phyloP scores from a whole-genome alignment of 2,113 vertebrate species.

The Stercorarius parasiticus region DNA sequence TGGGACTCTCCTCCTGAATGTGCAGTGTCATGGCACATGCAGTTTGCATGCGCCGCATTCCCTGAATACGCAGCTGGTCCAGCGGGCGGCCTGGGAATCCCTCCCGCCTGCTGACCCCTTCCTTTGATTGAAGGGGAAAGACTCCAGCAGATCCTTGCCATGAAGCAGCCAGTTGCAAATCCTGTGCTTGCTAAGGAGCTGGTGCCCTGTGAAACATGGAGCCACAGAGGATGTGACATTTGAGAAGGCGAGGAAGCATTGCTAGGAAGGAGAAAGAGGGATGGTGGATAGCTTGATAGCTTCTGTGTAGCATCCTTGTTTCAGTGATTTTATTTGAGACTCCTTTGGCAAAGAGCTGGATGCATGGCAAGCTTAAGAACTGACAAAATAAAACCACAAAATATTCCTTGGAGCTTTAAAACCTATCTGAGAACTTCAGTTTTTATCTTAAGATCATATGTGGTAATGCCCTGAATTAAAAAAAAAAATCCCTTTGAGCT shows the following conservation, averaged over 20 bases:
- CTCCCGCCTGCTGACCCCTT: not conserved
- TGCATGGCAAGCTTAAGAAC: not conserved
- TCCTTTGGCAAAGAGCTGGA: not conserved
- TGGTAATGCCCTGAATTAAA: not conserved
- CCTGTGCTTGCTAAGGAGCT: not conserved
- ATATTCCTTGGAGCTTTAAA: not conserved
- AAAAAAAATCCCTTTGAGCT: not conserved
- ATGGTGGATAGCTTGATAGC: not conserved
- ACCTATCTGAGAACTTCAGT: not conserved
- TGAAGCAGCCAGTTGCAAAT: not conserved
- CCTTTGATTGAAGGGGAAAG: not conserved
- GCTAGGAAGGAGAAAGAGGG: not conserved
- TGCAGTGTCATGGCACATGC: not conserved
- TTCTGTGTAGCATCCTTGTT: not conserved
- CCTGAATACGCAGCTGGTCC: fast-evolving
- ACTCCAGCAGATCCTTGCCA: not conserved
- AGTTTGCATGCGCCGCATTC: not conserved
- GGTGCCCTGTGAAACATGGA: not conserved
- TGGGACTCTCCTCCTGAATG: not conserved
- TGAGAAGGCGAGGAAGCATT: not conserved
- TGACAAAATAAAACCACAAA: not conserved
- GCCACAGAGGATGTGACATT: not conserved
- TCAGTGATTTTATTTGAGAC: not conserved
- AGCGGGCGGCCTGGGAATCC: not conserved
- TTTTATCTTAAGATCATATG: not conserved